A percentile compares a stretch with the other conserved stretches of the same genome.
These are phyloP conservation scores for Ammospiza maritima DNA, from an alignment of 2,797 vertebrate species.

Conservation along the genomic window DNA sequence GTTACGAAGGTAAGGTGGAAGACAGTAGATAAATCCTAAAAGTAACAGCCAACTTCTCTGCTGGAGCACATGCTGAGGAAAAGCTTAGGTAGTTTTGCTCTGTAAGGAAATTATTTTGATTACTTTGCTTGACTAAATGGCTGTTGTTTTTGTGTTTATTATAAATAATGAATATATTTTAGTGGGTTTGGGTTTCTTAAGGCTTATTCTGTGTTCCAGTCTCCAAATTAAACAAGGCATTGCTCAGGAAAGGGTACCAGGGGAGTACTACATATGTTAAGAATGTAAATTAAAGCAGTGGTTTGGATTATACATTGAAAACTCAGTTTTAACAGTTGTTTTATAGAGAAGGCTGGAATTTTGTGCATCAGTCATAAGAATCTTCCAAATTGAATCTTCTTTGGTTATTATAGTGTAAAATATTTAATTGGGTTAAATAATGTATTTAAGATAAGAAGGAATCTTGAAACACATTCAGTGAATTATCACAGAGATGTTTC, in stretches of 20 bases:
- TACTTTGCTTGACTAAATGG: neutral
- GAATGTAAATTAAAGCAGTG: neutral
- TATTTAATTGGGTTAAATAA: neutral
- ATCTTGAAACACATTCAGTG: neutral
- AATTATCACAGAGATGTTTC: neutral
- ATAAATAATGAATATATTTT: neutral
- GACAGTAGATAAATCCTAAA: neutral
- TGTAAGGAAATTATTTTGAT: neutral
- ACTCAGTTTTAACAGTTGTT: neutral
- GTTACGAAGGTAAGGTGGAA: neutral
- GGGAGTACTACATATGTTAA: neutral
- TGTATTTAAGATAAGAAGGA: neutral
- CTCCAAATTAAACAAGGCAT: neutral
- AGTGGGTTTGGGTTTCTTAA: neutral
- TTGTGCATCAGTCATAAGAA: neutral
- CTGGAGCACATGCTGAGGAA: neutral
- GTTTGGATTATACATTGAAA: neutral
- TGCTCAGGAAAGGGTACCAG: neutral
- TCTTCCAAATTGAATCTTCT: neutral
- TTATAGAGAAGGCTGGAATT: neutral
- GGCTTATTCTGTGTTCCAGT: rapidly evolving
- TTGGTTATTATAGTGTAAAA: neutral
- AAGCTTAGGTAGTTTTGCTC: neutral
- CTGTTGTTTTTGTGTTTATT: neutral
- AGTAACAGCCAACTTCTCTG: neutral